Conservation (phyloP, 2,113 vertebrate genomes). For the Anas platyrhynchos region DNA sequence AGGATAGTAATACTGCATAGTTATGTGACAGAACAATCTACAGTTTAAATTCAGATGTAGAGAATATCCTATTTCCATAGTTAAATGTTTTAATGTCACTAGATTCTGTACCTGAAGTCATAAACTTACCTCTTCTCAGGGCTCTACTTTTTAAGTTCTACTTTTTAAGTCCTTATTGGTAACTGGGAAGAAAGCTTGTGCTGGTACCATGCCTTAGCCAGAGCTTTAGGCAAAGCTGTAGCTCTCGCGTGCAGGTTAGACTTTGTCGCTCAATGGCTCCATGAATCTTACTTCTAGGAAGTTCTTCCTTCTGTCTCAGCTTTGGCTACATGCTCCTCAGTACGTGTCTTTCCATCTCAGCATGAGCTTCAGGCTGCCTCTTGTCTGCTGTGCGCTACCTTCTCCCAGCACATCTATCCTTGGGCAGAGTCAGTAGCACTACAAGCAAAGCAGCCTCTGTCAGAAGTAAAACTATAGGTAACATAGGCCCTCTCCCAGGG, state of each 20-base stretch:
- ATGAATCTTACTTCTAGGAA: neutral
- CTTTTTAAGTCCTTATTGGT: neutral
- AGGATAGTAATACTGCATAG: neutral
- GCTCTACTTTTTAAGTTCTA: neutral
- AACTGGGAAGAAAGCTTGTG: neutral
- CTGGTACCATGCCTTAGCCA: neutral
- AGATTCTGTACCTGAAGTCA: neutral
- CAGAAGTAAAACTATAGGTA: neutral
- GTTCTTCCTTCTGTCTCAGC: neutral
- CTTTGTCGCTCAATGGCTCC: neutral
- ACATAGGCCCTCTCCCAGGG: neutral
- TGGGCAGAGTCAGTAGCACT: neutral
- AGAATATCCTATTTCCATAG: rapidly evolving
- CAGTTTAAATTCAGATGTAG: neutral
- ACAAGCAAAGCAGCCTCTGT: neutral
- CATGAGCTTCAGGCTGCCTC: neutral
- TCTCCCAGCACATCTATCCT: neutral
- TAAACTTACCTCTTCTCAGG: neutral
- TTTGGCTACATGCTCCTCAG: neutral
- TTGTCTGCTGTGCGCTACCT: neutral
- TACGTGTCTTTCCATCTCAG: neutral
- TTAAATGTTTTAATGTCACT: neutral
- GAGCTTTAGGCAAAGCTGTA: rapidly evolving
- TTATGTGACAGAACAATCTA: neutral
- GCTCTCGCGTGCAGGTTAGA: neutral